A percentile compares a stretch with the other conserved stretches of the same genome.
Conservation (phyloP, 1,140 invertebrate species). For the Ceratina calcarata region DNA sequence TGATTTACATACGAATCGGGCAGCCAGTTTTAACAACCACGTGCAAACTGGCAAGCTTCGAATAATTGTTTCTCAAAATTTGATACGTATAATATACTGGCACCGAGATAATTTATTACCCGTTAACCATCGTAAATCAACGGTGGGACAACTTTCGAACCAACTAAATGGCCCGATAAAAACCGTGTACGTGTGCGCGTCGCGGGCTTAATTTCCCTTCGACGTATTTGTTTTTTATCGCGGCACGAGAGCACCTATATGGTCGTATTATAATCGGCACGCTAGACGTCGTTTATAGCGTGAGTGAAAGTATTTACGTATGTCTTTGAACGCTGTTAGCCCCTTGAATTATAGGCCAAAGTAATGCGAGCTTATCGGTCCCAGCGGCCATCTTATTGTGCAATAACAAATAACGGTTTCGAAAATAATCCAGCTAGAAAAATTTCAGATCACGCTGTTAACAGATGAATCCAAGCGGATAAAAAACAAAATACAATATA, state of each 20-base stretch:
- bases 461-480: no score
- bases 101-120: neutral
- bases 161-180: neutral
- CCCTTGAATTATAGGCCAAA: neutral
- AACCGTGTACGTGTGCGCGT: neutral
- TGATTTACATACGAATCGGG: no score
- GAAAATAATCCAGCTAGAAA: neutral
- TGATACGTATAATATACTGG: no score
- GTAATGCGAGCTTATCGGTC: constrained; percentile 13
- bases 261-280: constrained; percentile 6
- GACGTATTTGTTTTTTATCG: constrained; percentile 4
- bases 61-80: no score
- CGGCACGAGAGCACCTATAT: neutral
- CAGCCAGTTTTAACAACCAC: no score
- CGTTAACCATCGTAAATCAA: neutral
- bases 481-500: no score
- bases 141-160: neutral
- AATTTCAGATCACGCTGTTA: neutral
- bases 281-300: constrained; percentile 11
- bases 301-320: constrained; percentile 16
- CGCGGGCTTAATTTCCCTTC: neutral
- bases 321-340: constrained; percentile 9
- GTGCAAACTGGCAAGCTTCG: no score
- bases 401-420: no score
- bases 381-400: neutral